These are phyloP conservation scores for Leistus spinibarbis DNA, from an alignment of 2,888 invertebrate species.

Conservation along the genomic window DNA sequence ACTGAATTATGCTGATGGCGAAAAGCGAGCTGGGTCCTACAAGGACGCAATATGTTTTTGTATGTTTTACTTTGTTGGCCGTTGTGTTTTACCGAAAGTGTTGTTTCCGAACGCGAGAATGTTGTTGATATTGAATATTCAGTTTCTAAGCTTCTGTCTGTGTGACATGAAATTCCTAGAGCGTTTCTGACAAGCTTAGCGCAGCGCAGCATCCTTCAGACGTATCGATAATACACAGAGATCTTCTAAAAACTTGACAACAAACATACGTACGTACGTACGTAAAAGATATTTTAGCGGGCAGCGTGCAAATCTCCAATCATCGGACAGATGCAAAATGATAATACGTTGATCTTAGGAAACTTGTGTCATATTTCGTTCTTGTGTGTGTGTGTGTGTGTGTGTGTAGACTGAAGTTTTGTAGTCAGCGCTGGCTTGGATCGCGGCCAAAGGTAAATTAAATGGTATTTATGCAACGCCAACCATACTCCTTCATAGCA, in stretches of 20 bases:
- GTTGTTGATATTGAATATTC: too few relatives aligned
- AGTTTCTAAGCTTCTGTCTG: neutral
- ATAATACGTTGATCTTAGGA: neutral
- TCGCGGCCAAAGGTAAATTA: neutral
- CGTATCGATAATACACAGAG: too few relatives aligned
- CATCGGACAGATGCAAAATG: neutral
- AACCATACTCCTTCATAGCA: neutral
- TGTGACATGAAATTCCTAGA: neutral
- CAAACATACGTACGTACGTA: neutral
- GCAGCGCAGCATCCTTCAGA: too few relatives aligned
- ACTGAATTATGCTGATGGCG: too few relatives aligned
- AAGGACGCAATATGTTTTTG: too few relatives aligned
- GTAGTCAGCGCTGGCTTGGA: too few relatives aligned
- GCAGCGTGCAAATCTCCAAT: neutral
- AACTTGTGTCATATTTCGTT: neutral
- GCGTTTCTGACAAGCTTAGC: neutral
- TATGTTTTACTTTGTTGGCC: too few relatives aligned
- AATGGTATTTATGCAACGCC: neutral
- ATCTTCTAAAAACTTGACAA: too few relatives aligned
- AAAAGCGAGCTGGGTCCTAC: too few relatives aligned
- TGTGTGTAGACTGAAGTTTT: neutral
- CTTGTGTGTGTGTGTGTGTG: neutral
- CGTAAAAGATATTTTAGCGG: neutral
- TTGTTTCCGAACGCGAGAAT: too few relatives aligned
- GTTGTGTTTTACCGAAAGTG: too few relatives aligned